phyloP scores from a whole-genome alignment of 2,797 vertebrate genomes.

The Pagetopsis macropterus region DNA sequence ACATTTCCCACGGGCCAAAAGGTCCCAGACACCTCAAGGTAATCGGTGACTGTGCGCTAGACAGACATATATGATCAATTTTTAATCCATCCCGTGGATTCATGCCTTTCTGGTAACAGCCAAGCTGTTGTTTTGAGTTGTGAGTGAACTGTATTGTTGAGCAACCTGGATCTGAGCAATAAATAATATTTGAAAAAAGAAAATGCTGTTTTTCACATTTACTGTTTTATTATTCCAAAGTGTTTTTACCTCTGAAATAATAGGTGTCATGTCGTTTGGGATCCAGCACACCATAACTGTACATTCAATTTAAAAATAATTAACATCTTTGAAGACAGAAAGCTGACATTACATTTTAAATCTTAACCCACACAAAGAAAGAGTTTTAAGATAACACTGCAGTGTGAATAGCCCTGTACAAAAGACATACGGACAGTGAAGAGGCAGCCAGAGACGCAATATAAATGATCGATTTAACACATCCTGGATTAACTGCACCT shows the following conservation, averaged over 20 bases:
- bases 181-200: slow-evolving; percentile 82
- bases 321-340: slow-evolving; percentile 1
- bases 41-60: slow-evolving; percentile 66
- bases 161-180: slow-evolving; percentile 88
- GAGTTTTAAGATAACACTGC: slow-evolving; percentile 2
- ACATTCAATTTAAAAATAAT: slow-evolving; percentile 7
- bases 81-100: slow-evolving; percentile 64
- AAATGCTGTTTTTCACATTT: neutral
- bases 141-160: slow-evolving; percentile 86
- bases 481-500: slow-evolving; percentile 30
- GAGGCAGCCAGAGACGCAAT: slow-evolving; percentile 5
- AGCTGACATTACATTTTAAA: slow-evolving; percentile 7
- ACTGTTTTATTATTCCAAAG: slow-evolving; percentile 34
- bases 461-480: slow-evolving; percentile 26
- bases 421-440: neutral
- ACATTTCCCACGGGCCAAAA: slow-evolving; percentile 75
- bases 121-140: slow-evolving; percentile 82
- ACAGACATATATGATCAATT: slow-evolving; percentile 72
- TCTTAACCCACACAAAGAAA: neutral
- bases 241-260: slow-evolving; percentile 24
- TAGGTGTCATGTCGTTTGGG: slow-evolving; percentile 7
- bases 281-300: slow-evolving; percentile 21
- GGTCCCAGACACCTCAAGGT: slow-evolving; percentile 75
- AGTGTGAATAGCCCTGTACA: neutral
- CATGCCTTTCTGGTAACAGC: slow-evolving; percentile 76